Evolutionary conservation across 2,797 vertebrate genomes (phyloP), one percentile per base, ranked within the genome.

Genomic region (Acipenser transmontanus): DNA sequence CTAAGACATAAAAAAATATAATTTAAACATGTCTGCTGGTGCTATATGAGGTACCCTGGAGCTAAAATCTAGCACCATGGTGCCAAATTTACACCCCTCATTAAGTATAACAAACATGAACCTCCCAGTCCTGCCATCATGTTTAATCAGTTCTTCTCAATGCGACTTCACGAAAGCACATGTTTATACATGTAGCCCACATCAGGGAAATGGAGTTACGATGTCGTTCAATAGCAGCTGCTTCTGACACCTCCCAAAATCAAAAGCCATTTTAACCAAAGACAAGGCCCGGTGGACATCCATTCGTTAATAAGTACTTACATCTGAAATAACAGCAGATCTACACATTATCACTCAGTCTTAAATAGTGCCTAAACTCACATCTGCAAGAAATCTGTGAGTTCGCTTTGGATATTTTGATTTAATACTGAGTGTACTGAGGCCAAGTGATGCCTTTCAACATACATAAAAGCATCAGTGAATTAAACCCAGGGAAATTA

Each of bases 341-440:
- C 70, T 69, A 59, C 66, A 81, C 83, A 75, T 81, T 51, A 83
- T 79, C 84, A 67, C 65, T 65, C 73, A 12, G 64, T 77, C 75
- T 70, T 74, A 69, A 74, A 68, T 69, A 59, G 64, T 80, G 76
- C 73, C 76, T 52, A 65, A 69, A 77, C 77, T 83, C 87, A 84
- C 85, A 90, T 87, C 80, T 89, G 85, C 75, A 78, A 83, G 81
- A 80, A 86, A 89, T 85, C 82, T 83, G 87, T 72, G 52, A 69
- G 74, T 78, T 84, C 70, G 50, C 76, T 75, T 81, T 72, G 66
- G 74, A 71, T 80, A 78, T 73, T 82, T 73, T 75, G 75, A 68
- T 74, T 73, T 72, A 78, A 80, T 76, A 76, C 73, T 8, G 71
- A 79, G 77, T 82, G 72, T 79, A 74, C 71, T 73, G 64, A 67